phyloP scores from a whole-genome alignment of 1,140 invertebrate genomes.

The Hirudo medicinalis region DNA sequence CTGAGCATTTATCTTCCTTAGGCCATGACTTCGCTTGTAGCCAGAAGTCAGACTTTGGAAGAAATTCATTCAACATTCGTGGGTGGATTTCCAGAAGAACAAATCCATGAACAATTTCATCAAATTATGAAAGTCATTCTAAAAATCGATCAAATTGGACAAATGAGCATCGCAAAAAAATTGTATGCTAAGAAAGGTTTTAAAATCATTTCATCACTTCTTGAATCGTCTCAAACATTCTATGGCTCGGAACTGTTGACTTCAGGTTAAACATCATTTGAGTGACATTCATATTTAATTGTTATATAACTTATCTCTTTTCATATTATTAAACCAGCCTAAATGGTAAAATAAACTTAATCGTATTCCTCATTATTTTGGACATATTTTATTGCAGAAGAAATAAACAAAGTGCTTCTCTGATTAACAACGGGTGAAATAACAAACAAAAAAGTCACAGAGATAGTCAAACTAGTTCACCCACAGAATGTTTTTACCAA shows the following conservation, averaged over 20 bases:
- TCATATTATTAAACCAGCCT: too few relatives aligned
- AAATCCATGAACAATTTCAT: too few relatives aligned
- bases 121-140: too few relatives aligned
- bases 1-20: constrained; percentile 3
- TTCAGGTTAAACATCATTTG: too few relatives aligned
- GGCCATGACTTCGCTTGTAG: constrained; percentile 9
- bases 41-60: background rate
- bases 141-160: too few relatives aligned
- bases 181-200: background rate
- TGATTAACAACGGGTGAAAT: constrained; percentile 11
- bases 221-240: background rate
- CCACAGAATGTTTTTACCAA: too few relatives aligned
- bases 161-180: background rate
- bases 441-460: constrained; percentile 6
- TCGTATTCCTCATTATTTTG: background rate
- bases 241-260: background rate
- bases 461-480: too few relatives aligned
- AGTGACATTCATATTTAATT: too few relatives aligned
- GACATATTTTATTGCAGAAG: background rate
- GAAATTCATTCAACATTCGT: too few relatives aligned
- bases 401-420: background rate
- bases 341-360: too few relatives aligned
- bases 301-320: too few relatives aligned
- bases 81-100: background rate
- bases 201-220: background rate